Evolutionary conservation across 2,888 invertebrate genomes (phyloP).

Genomic region (Platycheirus albimanus): DNA sequence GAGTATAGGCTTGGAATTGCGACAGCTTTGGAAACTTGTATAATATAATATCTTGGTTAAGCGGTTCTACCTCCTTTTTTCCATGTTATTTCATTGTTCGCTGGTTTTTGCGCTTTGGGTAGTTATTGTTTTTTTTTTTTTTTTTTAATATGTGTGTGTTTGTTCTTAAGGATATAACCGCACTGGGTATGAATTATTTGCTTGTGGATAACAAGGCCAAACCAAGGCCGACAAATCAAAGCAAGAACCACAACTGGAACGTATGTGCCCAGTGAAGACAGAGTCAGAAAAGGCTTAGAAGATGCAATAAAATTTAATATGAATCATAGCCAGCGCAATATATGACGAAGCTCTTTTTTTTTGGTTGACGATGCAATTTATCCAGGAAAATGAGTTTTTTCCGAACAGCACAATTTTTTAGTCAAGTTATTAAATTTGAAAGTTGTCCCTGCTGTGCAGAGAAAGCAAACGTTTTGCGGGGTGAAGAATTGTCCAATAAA

Average conservation of each 20-base stretch:
- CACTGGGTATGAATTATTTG: background rate
- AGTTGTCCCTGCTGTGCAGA: no score
- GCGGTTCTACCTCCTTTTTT: background rate
- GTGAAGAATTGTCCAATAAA: no score
- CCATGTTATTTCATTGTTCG: background rate
- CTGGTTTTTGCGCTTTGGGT: constrained; percentile 4
- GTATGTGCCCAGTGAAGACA: background rate
- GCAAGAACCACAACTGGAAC: background rate
- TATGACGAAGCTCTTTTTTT: no score
- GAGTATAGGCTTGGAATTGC: constrained; percentile 58
- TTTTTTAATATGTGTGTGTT: background rate
- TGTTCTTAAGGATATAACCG: background rate
- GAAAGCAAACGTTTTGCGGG: no score
- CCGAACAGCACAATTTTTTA: no score
- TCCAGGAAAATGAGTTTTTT: no score
- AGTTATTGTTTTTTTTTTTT: background rate
- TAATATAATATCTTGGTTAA: constrained; percentile 22
- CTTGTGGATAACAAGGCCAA: constrained; percentile 13
- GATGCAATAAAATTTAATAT: no score
- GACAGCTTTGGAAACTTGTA: constrained; percentile 57
- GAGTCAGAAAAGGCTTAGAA: background rate
- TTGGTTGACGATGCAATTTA: no score
- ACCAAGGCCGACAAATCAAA: background rate
- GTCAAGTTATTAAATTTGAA: no score
- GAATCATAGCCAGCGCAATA: no score